Percentiles rank a stretch among this genome's conserved stretches.
phyloP scores from a whole-genome alignment of 92 coral and sea anemone species.

The Micromussa lordhowensis region DNA sequence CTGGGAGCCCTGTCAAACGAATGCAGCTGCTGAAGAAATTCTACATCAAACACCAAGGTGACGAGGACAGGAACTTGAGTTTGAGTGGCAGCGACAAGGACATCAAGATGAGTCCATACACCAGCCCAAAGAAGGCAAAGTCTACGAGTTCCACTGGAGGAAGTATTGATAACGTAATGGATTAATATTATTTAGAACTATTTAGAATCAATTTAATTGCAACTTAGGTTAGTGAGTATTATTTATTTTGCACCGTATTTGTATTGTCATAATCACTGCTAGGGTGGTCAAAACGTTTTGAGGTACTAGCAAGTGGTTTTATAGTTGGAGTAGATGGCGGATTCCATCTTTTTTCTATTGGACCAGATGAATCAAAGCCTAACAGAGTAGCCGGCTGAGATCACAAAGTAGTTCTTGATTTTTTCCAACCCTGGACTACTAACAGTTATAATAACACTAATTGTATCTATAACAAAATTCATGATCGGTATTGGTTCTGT shows the following conservation, averaged over 20 bases:
- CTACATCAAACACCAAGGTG: slow-evolving; percentile 72
- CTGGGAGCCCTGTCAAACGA: slow-evolving; percentile 84
- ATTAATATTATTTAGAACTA: slow-evolving; percentile 1
- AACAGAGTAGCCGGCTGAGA: too few relatives aligned
- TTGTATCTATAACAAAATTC: too few relatives aligned
- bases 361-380: too few relatives aligned
- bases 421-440: too few relatives aligned
- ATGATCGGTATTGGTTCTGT: too few relatives aligned
- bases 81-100: slow-evolving; percentile 40
- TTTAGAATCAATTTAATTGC: not conserved
- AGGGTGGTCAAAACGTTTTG: too few relatives aligned
- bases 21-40: slow-evolving; percentile 86
- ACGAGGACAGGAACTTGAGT: slow-evolving; percentile 51
- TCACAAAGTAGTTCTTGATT: too few relatives aligned
- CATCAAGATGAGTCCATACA: slow-evolving; percentile 43
- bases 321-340: too few relatives aligned
- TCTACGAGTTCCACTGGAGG: slow-evolving; percentile 4
- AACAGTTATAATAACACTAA: too few relatives aligned
- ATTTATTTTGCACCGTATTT: slow-evolving; percentile 15
- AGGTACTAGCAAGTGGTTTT: too few relatives aligned
- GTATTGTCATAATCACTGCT: not conserved
- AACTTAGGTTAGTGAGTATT: not conserved
- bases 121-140: slow-evolving; percentile 9
- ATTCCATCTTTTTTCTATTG: too few relatives aligned
- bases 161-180: slow-evolving; percentile 35